Base-by-base conservation (phyloP, 2,113 vertebrate genomes). In the Camelus dromedarius region DNA sequence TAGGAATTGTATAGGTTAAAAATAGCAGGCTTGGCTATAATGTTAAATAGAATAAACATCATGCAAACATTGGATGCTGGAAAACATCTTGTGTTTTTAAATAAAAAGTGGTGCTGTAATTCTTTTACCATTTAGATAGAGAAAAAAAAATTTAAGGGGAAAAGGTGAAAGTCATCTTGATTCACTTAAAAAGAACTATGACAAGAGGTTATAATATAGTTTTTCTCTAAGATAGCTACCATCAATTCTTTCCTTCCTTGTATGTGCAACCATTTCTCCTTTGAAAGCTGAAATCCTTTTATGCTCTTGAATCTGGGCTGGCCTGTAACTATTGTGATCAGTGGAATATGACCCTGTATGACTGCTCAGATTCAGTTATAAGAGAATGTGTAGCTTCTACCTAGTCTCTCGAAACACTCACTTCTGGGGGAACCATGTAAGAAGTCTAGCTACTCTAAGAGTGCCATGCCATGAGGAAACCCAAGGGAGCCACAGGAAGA, bases 21-120 rank as follows among this genome's bases (percentile, higher is more conserved):
- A 94, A 69, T 67, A 91, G 46, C 22, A 69, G 38, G 8, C 35
- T 85, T 84, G 76, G 11, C 26, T 66, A 77, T 76, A 54, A 93
- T 48, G 35, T 86, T 96, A 79, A 95, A 70, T 38, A 82, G 77
- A 97, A 91, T 82, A 96, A 96, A 90, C 42, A 89, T 69, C 80
- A 48, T 75, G 50, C 85, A 96, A 85, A 96, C 80, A 91, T 69
- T 85, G 46, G 30, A 85, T 80, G 38, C 30, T 96, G 42, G 20
- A 69, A 95, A 93, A 67, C 14, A 96, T 83, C 19, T 38, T 82
- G 7, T 14, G 32, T 73, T 91, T 92, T 54, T 14, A 81, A 89
- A 67, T 83, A 76, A 89, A 96, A 94, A 58, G 11, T 77, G 14
- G 13, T 72, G 28, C 70, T 92, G 16, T 22, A 35, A 86, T 79